Evolutionary conservation across 2,888 invertebrate genomes (phyloP).

Genomic region (Epiblema foenella): DNA sequence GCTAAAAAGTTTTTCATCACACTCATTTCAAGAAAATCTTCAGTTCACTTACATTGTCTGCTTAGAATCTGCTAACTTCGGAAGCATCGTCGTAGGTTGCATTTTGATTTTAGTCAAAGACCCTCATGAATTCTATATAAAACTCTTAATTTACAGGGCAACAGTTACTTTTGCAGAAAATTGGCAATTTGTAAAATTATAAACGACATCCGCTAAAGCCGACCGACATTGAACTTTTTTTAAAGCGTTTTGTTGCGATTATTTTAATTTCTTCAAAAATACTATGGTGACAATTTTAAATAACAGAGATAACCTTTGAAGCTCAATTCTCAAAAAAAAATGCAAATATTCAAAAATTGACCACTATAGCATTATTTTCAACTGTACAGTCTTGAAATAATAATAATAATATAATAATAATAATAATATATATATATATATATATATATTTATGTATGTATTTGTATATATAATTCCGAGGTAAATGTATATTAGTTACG

Average conservation of each 20-base stretch:
- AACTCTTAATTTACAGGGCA: constrained; percentile 51
- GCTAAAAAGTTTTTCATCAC: constrained; percentile 49
- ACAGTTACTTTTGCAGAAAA: constrained; percentile 61
- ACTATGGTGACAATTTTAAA: not conserved
- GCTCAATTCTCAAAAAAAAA: too few relatives aligned
- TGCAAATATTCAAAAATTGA: too few relatives aligned
- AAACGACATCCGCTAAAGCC: constrained; percentile 68
- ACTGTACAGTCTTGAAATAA: too few relatives aligned
- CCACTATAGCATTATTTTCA: too few relatives aligned
- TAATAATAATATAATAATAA: not conserved
- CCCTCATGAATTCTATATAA: constrained; percentile 68
- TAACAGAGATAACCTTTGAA: too few relatives aligned
- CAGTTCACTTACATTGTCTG: constrained; percentile 77
- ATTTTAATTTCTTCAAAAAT: not conserved
- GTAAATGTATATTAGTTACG: too few relatives aligned
- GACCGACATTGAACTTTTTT: constrained; percentile 61
- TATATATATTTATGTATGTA: too few relatives aligned
- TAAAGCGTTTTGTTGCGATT: constrained; percentile 60
- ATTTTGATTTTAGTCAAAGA: constrained; percentile 62
- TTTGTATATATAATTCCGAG: too few relatives aligned
- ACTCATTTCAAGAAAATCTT: constrained; percentile 29
- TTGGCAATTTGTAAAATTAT: constrained; percentile 59
- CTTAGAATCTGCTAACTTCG: constrained; percentile 75
- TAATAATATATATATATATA: too few relatives aligned
- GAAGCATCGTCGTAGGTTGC: constrained; percentile 77